Conservation (phyloP, 2,888 invertebrate genomes). For the Brachylomia viminalis region DNA sequence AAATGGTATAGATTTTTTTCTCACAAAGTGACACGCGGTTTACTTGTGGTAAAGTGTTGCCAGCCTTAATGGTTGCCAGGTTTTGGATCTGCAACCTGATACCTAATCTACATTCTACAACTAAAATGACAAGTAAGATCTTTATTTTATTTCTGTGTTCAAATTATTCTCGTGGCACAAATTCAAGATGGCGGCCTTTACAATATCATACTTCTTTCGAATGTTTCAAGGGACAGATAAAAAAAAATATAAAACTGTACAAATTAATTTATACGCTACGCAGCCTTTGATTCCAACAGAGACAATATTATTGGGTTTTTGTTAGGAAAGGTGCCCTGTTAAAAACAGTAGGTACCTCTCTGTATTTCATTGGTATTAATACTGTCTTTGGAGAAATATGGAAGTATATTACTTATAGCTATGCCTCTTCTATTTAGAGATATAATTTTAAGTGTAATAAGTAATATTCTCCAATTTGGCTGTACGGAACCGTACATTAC, state of each 20-base stretch:
- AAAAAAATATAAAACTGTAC: constrained; percentile 39
- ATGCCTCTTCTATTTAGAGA: neutral
- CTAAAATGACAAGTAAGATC: neutral
- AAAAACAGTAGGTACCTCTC: neutral
- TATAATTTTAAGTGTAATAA: neutral
- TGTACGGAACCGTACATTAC: too few relatives aligned
- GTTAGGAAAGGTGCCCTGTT: neutral
- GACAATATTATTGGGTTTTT: neutral
- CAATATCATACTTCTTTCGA: constrained; percentile 4
- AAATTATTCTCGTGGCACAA: constrained; percentile 16
- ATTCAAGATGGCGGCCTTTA: neutral
- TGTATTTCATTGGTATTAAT: constrained; percentile 10
- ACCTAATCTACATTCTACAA: neutral
- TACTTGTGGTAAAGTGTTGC: neutral
- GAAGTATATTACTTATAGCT: neutral
- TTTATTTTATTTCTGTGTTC: neutral
- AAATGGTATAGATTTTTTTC: neutral
- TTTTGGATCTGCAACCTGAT: neutral
- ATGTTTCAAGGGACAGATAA: constrained; percentile 16
- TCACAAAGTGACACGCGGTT: neutral
- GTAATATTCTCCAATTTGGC: neutral
- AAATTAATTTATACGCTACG: constrained; percentile 41
- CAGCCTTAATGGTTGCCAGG: neutral
- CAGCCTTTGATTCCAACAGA: constrained; percentile 15
- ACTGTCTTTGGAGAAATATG: neutral